Base-by-base conservation (phyloP, 2,797 vertebrate genomes). In the Mastacembelus armatus region DNA sequence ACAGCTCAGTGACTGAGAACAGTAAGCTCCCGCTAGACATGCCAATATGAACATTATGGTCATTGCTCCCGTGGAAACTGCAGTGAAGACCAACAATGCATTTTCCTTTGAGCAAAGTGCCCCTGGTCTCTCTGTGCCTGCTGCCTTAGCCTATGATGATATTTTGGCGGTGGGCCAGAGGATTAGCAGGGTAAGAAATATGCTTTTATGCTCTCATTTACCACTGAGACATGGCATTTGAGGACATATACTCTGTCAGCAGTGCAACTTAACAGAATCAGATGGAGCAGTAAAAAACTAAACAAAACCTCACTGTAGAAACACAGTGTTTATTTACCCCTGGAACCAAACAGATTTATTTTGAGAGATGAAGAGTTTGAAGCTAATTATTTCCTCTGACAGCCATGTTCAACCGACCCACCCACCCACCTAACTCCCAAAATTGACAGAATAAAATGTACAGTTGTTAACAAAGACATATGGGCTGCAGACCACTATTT, bases 21-120 rank as follows among this genome's bases (percentile, higher is more conserved):
- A 49, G 66, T 60, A 67, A 38, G 54, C 66, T 88, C 85, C 80
- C 88, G 11, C 63, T 35, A 76, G 83, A 78, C 67, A 85, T 59
- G 66, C 78, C 83, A 87, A 77, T 86, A 82, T 78, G 69, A 66
- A 72, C 68, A 85, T 89, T 84, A 91, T 71, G 77, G 75, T 63
- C 83, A 80, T 60, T 74, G 80, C 83, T 86, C 73, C 69, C 38
- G 70, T 78, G 83, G 77, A 91, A 91, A 90, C 82, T 22, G 68
- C 62, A 60, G 71, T 78, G 76, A 87, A 87, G 90, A 86, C 74
- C 77, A 88, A 83, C 85, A 85, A 77, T 82, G 83, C 55, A 50
- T 85, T 91, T 86, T 75, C 68, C 80, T 84, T 63, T 18, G 67
- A 84, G 81, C 76, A 49, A 36, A 68, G 70, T 22, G 65, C 70